phyloP scores from a whole-genome alignment of 2,888 invertebrate species.

The Glyphotaelius pellucidus region DNA sequence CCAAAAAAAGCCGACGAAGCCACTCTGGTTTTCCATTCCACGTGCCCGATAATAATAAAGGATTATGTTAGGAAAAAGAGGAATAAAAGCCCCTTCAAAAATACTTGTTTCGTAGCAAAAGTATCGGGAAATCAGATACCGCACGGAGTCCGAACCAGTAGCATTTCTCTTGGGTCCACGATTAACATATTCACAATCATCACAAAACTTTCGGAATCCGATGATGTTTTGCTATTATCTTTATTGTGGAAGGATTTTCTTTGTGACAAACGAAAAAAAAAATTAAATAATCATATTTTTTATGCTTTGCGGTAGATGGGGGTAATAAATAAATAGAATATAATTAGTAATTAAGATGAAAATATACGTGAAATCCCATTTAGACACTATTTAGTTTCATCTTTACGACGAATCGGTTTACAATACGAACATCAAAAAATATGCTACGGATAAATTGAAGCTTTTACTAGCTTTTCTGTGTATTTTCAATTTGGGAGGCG shows the following conservation, averaged over 20 bases:
- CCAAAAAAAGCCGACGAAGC: not conserved
- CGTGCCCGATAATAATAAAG: constrained; percentile 46
- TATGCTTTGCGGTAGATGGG: no score
- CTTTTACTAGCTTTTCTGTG: no score
- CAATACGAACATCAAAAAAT: no score
- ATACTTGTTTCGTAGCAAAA: constrained; percentile 51
- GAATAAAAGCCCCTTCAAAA: constrained; percentile 46
- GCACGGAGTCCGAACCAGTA: constrained; percentile 11
- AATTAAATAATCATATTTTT: no score
- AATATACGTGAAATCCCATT: no score
- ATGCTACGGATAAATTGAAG: no score
- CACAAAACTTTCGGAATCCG: not conserved
- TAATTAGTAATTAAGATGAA: no score
- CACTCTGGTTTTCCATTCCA: constrained; percentile 23
- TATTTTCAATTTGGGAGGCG: no score
- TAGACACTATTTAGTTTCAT: no score
- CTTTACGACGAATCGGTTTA: no score
- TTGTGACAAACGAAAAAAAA: no score
- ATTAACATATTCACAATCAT: not conserved
- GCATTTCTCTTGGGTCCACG: not conserved
- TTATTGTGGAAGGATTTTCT: not conserved
- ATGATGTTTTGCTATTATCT: not conserved
- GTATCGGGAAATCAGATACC: constrained; percentile 58
- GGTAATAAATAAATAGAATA: no score
- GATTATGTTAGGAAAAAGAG: constrained; percentile 7